Percentiles rank a stretch among this genome's conserved stretches.
Conservation (phyloP, 2,888 invertebrate genomes). For the Diaphora mendica region DNA sequence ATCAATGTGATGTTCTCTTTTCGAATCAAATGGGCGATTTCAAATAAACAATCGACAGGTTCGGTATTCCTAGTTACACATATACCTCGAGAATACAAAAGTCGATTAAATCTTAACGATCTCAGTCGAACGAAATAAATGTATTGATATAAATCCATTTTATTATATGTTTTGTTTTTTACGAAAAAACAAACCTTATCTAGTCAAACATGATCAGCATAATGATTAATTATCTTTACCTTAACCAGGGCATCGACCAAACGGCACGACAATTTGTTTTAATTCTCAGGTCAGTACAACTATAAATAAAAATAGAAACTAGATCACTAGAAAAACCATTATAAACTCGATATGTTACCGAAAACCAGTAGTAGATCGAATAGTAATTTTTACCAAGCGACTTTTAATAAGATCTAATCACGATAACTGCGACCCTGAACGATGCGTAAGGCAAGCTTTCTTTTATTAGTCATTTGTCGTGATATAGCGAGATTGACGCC, state of each 20-base stretch:
- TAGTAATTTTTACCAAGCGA: conserved; percentile 41
- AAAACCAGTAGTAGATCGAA: conserved; percentile 35
- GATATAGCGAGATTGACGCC: conserved; percentile 29
- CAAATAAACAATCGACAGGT: not conserved
- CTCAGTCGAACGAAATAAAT: not conserved
- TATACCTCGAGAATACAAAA: not conserved
- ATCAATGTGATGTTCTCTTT: not conserved
- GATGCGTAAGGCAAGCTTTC: conserved; percentile 47
- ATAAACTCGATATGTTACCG: conserved; percentile 20
- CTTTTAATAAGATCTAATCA: conserved; percentile 63
- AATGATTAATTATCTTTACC: no score
- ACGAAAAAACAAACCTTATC: not conserved
- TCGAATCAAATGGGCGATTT: not conserved
- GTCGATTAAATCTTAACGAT: not conserved
- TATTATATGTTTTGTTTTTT: not conserved
- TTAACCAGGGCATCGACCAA: not conserved
- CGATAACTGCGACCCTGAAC: conserved; percentile 59
- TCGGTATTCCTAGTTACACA: not conserved
- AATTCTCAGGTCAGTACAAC: not conserved
- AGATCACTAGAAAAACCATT: not conserved
- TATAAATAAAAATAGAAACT: conserved; percentile 7
- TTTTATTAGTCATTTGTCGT: conserved; percentile 40
- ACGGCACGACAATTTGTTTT: not conserved
- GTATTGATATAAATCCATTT: not conserved
- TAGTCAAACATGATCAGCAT: not conserved